Base-by-base conservation (phyloP, 2,113 vertebrate genomes). In the Chaetura pelagica region DNA sequence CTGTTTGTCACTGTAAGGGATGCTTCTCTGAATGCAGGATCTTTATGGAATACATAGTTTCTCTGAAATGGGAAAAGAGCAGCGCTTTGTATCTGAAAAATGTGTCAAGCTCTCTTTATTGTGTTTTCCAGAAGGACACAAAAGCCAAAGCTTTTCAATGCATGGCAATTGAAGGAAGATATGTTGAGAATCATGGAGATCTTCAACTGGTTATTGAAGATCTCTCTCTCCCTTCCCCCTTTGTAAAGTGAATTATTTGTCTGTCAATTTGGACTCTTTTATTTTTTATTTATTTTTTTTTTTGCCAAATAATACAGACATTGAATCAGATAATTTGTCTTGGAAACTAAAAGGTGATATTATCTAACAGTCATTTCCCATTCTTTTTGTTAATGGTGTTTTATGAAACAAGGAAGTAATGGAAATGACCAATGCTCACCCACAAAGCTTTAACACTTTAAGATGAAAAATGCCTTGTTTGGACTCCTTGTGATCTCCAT, bases 181-280 rank as follows among this genome's bases (percentile, higher is more conserved):
- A 32, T 12, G 9, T 57, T 74, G 55, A 78, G 40, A 81, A 38
- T 73, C 40, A 10, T 16, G 11, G 66, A 77, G 49, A n/a, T 30
- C 23, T 78, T 90, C 24, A 42, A 10, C 15, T 54, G 52, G 29
- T 92, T 46, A 20, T 38, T 72, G 23, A 82, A 76, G 42, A 51
- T 61, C 10, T 63, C 6, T n/a, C 10, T 11, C 40, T 4, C 8
- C 2, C 10, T 8, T 3, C 4, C 9, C 9, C 12, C 15, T 7
- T 24, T 83, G 12, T 61, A 26, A 62, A 63, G 30, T 1, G 0
- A 64, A 26, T 82, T 66, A 16, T 32, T 90, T 66, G 24, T 30
- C 14, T 42, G 20, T 48, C 26, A 61, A 66, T 73, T 42, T 46
- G 27, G 18, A 16, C 4, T 14, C 40, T 21, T 59, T 55, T 20